A percentile compares a stretch with the other conserved stretches of the same genome.
Evolutionary conservation across 2,888 invertebrate species (phyloP).

Genomic region (Diachrysia chrysitis): DNA sequence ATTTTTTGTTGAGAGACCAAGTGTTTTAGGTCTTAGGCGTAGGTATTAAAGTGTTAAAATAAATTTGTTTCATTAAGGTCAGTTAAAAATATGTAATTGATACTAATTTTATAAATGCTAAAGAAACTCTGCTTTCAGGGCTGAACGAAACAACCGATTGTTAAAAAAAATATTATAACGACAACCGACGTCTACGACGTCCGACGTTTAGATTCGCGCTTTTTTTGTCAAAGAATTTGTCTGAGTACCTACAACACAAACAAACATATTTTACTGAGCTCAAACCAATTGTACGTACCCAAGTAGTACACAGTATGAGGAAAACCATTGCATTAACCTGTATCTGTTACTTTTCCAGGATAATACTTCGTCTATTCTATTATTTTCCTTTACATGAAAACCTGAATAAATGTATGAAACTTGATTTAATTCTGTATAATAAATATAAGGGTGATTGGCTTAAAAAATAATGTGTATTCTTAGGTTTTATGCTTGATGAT

Average conservation of each 20-base stretch:
- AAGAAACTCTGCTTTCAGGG: too few relatives aligned
- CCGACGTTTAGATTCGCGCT: too few relatives aligned
- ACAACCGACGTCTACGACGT: too few relatives aligned
- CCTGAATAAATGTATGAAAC: slow-evolving; percentile 1
- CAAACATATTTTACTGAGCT: neutral
- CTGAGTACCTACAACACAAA: neutral
- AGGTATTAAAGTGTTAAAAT: neutral
- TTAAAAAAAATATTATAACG: too few relatives aligned
- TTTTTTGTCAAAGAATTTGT: neutral
- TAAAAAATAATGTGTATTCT: neutral
- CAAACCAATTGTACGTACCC: neutral
- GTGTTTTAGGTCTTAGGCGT: neutral
- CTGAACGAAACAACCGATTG: too few relatives aligned
- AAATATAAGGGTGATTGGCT: neutral
- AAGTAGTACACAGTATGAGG: neutral
- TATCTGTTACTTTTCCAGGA: neutral
- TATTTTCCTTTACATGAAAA: slow-evolving; percentile 3
- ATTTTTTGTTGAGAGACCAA: neutral
- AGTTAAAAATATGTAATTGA: too few relatives aligned
- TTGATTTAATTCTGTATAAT: neutral
- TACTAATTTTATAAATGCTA: too few relatives aligned
- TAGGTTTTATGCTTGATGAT: neutral
- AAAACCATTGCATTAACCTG: neutral
- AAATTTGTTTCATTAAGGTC: neutral
- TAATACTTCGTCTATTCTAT: neutral